Evolutionary conservation across 2,797 vertebrate genomes (phyloP).

Genomic region (Limosa lapponica): DNA sequence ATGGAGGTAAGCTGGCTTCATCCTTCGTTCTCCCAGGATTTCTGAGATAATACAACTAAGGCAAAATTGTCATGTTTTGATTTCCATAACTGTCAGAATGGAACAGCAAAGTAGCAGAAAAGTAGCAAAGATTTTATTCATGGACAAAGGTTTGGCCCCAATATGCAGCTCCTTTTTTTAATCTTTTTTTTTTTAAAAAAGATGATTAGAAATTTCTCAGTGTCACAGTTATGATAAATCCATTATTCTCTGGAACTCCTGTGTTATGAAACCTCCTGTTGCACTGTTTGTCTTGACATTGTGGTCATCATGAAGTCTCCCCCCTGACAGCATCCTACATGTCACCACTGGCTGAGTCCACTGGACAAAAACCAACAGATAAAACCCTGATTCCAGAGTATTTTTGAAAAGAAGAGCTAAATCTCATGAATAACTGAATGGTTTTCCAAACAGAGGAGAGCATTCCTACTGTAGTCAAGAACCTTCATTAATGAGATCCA

Average conservation of each 20-base stretch:
- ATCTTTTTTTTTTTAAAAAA: not conserved
- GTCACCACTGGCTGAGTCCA: not conserved
- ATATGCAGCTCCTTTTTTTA: not conserved
- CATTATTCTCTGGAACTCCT: not conserved
- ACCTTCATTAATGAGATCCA: conserved; percentile 30
- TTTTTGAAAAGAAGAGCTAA: not conserved
- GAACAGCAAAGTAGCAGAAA: not conserved
- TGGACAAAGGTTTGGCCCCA: not conserved
- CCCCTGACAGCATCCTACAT: not conserved
- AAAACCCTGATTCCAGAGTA: not conserved
- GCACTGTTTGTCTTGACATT: not conserved
- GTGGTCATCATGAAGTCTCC: not conserved
- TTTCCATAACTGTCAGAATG: not conserved
- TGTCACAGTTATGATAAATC: not conserved
- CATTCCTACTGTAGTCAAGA: conserved; percentile 15
- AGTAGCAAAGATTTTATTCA: not conserved
- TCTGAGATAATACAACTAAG: not conserved
- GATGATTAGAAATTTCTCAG: not conserved
- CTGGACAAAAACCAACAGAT: not conserved
- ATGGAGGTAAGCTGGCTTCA: not conserved
- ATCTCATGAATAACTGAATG: not conserved
- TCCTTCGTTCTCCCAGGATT: not conserved
- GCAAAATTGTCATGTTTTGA: not conserved
- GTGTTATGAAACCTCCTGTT: not conserved
- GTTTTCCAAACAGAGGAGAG: not conserved